Evolutionary conservation across 2,797 vertebrate genomes (phyloP).

Genomic region (Acipenser oxyrinchus): DNA sequence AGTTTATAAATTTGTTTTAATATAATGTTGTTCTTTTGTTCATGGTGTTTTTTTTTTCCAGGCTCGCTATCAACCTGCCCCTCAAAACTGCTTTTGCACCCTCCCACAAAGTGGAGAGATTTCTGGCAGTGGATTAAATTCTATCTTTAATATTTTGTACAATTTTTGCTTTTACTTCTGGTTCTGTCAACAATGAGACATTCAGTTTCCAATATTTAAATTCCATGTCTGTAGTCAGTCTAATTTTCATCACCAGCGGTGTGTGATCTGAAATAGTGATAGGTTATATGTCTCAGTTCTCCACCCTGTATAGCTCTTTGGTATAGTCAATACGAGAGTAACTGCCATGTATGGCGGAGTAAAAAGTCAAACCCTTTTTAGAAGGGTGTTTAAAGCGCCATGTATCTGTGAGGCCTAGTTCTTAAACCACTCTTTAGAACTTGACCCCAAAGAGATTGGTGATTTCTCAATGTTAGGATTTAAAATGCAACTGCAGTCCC

Average conservation of each 20-base stretch:
- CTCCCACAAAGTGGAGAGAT: constrained; percentile 10
- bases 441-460: too few species aligned
- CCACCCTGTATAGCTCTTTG: background rate
- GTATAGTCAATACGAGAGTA: constrained; percentile 16
- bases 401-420: constrained; percentile 16
- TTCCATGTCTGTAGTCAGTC: background rate
- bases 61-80: constrained; percentile 13
- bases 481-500: constrained; percentile 8
- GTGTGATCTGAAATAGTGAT: background rate
- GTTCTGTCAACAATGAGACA: constrained; percentile 4
- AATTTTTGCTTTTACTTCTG: constrained; percentile 2
- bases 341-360: constrained; percentile 9
- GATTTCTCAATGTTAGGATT: constrained; percentile 1
- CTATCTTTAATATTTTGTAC: background rate
- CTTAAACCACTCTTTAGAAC: background rate
- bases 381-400: constrained; percentile 16
- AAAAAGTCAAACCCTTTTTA: constrained; percentile 10
- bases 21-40: background rate
- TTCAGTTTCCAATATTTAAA: constrained; percentile 11
- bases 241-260: background rate
- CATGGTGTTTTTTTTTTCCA: constrained; percentile 5
- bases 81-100: too few species aligned
- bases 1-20: constrained; percentile 11
- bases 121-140: background rate
- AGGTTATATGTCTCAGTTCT: constrained; percentile 2